Percentiles rank a stretch among this genome's conserved stretches.
phyloP scores from a whole-genome alignment of 2,888 invertebrate species.

The Eupithecia exiguata region DNA sequence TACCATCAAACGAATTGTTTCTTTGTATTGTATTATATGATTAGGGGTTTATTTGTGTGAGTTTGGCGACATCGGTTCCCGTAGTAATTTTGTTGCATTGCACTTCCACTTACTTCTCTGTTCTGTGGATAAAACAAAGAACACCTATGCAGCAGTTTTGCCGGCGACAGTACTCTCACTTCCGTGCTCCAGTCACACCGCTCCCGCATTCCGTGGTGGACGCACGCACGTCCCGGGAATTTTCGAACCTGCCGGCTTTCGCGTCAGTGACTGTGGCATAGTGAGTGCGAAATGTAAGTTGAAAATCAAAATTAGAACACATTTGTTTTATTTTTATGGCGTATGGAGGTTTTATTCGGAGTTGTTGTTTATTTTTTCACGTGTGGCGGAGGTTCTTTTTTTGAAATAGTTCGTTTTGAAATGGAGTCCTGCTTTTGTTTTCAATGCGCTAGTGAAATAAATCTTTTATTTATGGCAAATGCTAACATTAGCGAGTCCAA shows the following conservation, averaged over 20 bases:
- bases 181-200: conserved; percentile 24
- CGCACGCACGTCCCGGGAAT: conserved; percentile 34
- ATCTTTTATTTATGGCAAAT: too few relatives aligned
- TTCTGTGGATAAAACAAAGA: neutral
- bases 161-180: neutral
- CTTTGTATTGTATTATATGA: too few relatives aligned
- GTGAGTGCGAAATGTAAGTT: conserved; percentile 39
- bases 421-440: neutral
- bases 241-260: conserved; percentile 26
- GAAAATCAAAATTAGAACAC: conserved; percentile 20
- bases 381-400: neutral
- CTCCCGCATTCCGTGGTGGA: conserved; percentile 34
- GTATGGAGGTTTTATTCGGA: neutral
- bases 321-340: conserved; percentile 7
- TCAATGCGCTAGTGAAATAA: neutral
- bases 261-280: conserved; percentile 38
- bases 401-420: neutral
- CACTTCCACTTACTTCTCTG: too few relatives aligned
- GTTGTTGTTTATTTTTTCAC: neutral
- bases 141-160: conserved; percentile 5
- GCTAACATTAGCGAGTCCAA: too few relatives aligned
- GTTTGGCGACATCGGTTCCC: too few relatives aligned
- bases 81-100: too few relatives aligned
- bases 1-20: too few relatives aligned
- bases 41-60: too few relatives aligned